Percentiles rank a stretch among this genome's conserved stretches.
These are phyloP conservation scores for Dastarcus helophoroides DNA, from an alignment of 2,888 invertebrate species.

Conservation along the genomic window DNA sequence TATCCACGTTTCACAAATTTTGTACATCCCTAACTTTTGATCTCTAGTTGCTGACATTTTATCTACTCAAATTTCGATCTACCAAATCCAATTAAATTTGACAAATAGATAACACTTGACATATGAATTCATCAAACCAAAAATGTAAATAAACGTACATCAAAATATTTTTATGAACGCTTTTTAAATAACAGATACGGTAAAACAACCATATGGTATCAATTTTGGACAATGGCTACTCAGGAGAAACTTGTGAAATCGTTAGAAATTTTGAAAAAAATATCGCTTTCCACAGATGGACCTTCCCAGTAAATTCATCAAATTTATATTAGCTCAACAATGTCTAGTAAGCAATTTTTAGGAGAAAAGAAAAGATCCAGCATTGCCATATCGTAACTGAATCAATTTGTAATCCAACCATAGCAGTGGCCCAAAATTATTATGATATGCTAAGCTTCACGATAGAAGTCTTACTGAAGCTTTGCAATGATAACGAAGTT, in stretches of 20 bases:
- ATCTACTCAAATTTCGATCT: no score
- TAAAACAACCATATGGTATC: no score
- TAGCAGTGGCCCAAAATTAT: constrained; percentile 49
- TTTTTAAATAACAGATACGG: no score
- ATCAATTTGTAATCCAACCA: constrained; percentile 51
- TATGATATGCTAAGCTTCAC: constrained; percentile 54
- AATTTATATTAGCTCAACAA: not conserved
- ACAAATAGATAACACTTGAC: no score
- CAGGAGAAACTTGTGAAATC: constrained; percentile 37
- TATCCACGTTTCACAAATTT: no score
- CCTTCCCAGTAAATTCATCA: constrained; percentile 5
- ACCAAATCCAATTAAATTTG: no score
- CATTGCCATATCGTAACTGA: constrained; percentile 64
- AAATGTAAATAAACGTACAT: no score
- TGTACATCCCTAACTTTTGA: no score
- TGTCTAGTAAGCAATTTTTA: constrained; percentile 29
- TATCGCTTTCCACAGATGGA: constrained; percentile 15
- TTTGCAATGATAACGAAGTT: constrained; percentile 67
- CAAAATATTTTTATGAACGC: no score
- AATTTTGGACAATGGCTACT: constrained; percentile 28
- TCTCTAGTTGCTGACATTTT: no score
- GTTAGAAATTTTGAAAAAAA: constrained; percentile 28
- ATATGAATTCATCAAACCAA: no score
- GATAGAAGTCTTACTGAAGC: constrained; percentile 55
- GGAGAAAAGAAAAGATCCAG: constrained; percentile 65